These are phyloP conservation scores for Drosophila robusta DNA, from an alignment of 2,888 invertebrate species.

Conservation along the genomic window DNA sequence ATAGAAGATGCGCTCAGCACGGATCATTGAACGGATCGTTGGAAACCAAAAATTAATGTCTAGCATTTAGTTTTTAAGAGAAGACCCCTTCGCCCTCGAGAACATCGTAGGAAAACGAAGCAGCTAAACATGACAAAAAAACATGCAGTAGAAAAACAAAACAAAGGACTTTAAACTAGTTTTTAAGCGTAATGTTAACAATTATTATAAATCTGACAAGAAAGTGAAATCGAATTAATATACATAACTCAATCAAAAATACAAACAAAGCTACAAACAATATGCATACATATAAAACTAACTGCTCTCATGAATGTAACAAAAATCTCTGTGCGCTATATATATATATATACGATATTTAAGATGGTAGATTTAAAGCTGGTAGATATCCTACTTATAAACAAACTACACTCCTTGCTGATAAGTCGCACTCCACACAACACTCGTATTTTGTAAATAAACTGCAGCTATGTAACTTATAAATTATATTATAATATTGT, in stretches of 20 bases:
- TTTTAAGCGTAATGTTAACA: slow-evolving; percentile 66
- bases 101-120: slow-evolving; percentile 21
- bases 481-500: slow-evolving; percentile 19
- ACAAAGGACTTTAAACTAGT: slow-evolving; percentile 77
- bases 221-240: slow-evolving; percentile 22
- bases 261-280: slow-evolving; percentile 18
- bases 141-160: slow-evolving; percentile 48
- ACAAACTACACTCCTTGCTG: slow-evolving; percentile 38
- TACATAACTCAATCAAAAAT: slow-evolving; percentile 39
- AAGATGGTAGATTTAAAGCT: slow-evolving; percentile 16
- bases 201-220: slow-evolving; percentile 12
- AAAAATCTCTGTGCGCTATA: slow-evolving; percentile 55
- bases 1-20: slow-evolving; percentile 88
- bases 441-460: slow-evolving; percentile 63
- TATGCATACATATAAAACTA: slow-evolving; percentile 1
- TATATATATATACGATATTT: slow-evolving; percentile 15
- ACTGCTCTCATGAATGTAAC: slow-evolving; percentile 45
- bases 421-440: slow-evolving; percentile 34
- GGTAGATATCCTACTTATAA: slow-evolving; percentile 31
- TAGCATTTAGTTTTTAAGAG: slow-evolving; percentile 56
- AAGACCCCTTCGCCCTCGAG: slow-evolving; percentile 22
- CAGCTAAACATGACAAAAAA: slow-evolving; percentile 33
- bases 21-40: slow-evolving; percentile 79
- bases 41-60: slow-evolving; percentile 70
- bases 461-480: slow-evolving; percentile 34